Evolutionary conservation across 1,140 invertebrate genomes (phyloP).

Genomic region (Meloidogyne floridensis): DNA sequence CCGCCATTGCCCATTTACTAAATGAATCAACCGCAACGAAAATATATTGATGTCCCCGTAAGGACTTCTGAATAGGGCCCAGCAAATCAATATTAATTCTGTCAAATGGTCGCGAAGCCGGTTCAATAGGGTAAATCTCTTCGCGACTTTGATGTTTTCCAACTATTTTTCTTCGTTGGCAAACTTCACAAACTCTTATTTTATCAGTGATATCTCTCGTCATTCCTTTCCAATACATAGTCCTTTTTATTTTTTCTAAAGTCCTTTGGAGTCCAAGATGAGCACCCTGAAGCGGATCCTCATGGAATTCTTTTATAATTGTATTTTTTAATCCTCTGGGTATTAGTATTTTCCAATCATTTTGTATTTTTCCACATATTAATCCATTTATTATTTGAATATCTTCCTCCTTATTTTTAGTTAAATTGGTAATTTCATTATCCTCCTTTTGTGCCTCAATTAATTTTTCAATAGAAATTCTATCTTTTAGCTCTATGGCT

Average conservation of each 20-base stretch:
- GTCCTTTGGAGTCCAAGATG: slow-evolving; percentile 22
- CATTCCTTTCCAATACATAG: slow-evolving; percentile 15
- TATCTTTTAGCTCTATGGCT: not conserved
- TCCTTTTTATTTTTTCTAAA: slow-evolving; percentile 22
- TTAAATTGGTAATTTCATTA: not conserved
- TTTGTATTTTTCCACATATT: not conserved
- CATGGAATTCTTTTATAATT: slow-evolving; percentile 28
- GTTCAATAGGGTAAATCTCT: not conserved
- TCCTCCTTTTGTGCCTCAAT: slow-evolving; percentile 6
- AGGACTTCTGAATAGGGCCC: slow-evolving; percentile 1
- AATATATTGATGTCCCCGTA: slow-evolving; percentile 15
- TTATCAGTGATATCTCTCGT: not conserved
- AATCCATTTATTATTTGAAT: slow-evolving; percentile 3
- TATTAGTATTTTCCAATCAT: slow-evolving; percentile 27
- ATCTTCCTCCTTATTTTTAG: not conserved
- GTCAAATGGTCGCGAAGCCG: not conserved
- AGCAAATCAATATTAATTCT: slow-evolving; percentile 18
- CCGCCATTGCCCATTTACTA: slow-evolving; percentile 13
- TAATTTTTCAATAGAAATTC: slow-evolving; percentile 22
- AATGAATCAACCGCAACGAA: slow-evolving; percentile 26
- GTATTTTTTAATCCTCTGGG: not conserved
- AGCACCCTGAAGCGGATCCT: slow-evolving; percentile 11
- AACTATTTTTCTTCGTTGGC: slow-evolving; percentile 27
- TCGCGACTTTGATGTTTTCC: not conserved
- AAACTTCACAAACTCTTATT: slow-evolving; percentile 2